phyloP scores from a whole-genome alignment of 2,797 vertebrate genomes.

The Rhynchonycteris naso region DNA sequence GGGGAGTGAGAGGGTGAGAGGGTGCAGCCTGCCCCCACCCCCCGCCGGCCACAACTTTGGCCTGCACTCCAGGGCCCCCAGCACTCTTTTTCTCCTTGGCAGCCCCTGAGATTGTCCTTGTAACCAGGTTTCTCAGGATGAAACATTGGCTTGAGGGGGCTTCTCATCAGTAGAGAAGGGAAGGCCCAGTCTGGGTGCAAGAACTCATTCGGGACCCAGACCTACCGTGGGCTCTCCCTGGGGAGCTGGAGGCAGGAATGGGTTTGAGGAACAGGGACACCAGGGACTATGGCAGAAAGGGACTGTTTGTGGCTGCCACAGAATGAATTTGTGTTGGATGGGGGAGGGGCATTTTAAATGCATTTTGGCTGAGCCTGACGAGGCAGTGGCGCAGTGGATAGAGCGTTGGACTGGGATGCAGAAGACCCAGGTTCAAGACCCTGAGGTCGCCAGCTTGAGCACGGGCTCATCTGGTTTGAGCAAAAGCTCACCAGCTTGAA shows the following conservation, averaged over 20 bases:
- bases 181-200: too few relatives aligned
- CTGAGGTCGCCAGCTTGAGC: too few relatives aligned
- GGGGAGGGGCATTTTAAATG: background rate
- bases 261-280: background rate
- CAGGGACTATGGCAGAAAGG: background rate
- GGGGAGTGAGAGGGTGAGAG: background rate
- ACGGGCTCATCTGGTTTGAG: too few relatives aligned
- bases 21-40: too few relatives aligned
- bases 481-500: too few relatives aligned
- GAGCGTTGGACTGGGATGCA: too few relatives aligned
- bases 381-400: too few relatives aligned
- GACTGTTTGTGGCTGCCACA: background rate
- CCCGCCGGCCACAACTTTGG: rapidly evolving
- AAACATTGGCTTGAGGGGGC: background rate
- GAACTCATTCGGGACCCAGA: rapidly evolving
- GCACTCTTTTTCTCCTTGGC: rapidly evolving
- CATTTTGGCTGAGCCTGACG: background rate
- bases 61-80: background rate
- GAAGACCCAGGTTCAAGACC: too few relatives aligned
- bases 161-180: background rate
- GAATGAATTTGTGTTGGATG: background rate
- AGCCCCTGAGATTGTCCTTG: background rate
- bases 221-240: background rate
- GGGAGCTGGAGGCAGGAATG: background rate
- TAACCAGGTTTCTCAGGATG: background rate